phyloP scores from a whole-genome alignment of 1,140 invertebrate genomes.

The Orchesella cincta region DNA sequence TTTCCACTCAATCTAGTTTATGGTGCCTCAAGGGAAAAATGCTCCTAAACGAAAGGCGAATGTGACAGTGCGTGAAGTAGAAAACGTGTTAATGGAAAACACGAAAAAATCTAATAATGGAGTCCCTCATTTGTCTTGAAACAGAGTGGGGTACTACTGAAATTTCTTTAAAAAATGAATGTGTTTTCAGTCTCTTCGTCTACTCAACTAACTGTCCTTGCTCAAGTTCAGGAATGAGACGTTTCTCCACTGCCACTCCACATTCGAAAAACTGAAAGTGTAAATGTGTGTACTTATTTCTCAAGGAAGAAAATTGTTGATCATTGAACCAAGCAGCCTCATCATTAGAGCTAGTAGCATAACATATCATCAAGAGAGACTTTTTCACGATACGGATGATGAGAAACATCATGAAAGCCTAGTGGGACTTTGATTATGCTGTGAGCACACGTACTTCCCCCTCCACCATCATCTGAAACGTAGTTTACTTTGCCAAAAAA shows the following conservation, averaged over 20 bases:
- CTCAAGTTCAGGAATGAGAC: not conserved
- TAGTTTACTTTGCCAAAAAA: no score
- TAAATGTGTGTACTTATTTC: no score
- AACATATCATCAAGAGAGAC: not conserved
- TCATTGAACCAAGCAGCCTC: not conserved
- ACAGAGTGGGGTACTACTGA: not conserved
- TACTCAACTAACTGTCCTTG: not conserved
- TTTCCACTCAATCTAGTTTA: not conserved
- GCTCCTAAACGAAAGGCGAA: not conserved
- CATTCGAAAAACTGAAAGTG: not conserved
- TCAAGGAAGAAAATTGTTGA: not conserved
- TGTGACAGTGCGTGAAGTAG: not conserved
- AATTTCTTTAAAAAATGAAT: not conserved
- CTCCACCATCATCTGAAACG: no score
- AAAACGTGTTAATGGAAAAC: not conserved
- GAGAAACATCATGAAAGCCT: not conserved
- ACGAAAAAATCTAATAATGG: not conserved
- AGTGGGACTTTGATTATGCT: no score
- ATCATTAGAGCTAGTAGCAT: not conserved
- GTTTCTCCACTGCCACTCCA: not conserved
- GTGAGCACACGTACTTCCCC: no score
- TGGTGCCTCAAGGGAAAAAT: not conserved
- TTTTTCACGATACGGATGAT: not conserved
- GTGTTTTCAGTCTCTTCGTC: slow-evolving; percentile 11
- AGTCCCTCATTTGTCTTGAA: not conserved